Conservation (phyloP, 2,888 invertebrate species). For the Beris morrisii region DNA sequence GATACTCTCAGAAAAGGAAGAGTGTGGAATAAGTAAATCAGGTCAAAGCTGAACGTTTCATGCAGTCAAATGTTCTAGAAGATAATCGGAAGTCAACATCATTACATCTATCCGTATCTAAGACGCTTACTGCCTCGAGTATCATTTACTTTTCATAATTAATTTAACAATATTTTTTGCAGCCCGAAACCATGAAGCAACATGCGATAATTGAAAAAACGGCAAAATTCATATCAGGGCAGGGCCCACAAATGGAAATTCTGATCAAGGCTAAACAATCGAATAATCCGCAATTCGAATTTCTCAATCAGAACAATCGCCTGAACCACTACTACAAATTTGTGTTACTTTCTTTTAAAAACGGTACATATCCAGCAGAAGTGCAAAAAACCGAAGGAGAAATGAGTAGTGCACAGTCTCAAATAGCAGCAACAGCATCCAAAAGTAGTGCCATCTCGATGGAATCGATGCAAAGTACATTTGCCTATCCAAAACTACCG, state of each 20-base stretch:
- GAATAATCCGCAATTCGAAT: constrained; percentile 89
- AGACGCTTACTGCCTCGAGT: not conserved
- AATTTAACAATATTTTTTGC: constrained; percentile 37
- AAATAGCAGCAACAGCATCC: no score
- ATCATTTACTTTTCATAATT: not conserved
- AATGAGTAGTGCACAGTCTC: not conserved
- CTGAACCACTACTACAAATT: constrained; percentile 90
- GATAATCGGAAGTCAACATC: no score
- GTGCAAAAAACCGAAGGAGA: constrained; percentile 44
- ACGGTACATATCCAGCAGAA: constrained; percentile 62
- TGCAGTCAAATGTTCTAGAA: no score
- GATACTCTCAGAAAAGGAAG: no score
- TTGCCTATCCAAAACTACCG: constrained; percentile 44
- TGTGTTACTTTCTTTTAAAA: constrained; percentile 68
- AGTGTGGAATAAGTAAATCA: no score
- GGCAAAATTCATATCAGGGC: constrained; percentile 81
- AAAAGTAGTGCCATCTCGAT: not conserved
- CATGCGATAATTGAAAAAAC: constrained; percentile 96
- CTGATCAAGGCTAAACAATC: constrained; percentile 96
- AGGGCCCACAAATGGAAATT: constrained; percentile 98
- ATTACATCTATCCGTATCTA: not conserved
- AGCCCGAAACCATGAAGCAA: constrained; percentile 86
- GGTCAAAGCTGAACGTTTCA: no score
- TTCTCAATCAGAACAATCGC: constrained; percentile 81
- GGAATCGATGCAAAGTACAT: constrained; percentile 1